Evolutionary conservation across 2,113 vertebrate genomes (phyloP).

Genomic region (Engystomops pustulosus): DNA sequence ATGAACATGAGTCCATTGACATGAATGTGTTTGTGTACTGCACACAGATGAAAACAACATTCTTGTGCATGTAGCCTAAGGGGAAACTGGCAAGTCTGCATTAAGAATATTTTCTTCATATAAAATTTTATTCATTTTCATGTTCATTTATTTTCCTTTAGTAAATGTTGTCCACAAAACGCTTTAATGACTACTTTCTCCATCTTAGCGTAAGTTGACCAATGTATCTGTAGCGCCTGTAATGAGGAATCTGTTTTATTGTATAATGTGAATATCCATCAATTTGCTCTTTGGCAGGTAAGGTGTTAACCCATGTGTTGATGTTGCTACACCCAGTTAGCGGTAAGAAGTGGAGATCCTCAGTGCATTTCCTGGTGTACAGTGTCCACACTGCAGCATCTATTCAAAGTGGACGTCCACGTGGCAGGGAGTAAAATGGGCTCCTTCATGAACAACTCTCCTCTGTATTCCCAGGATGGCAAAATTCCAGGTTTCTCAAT

Average conservation of each 20-base stretch:
- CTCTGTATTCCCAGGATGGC: constrained; percentile 50
- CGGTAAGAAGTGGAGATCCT: constrained; percentile 34
- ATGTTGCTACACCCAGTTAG: constrained; percentile 37
- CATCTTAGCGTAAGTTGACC: not conserved
- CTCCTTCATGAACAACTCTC: constrained; percentile 55
- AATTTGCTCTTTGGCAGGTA: not conserved
- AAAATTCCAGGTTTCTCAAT: constrained; percentile 48
- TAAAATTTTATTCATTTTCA: too few relatives aligned
- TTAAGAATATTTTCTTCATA: too few relatives aligned
- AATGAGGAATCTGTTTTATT: not conserved
- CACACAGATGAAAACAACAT: too few relatives aligned
- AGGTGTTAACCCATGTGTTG: constrained; percentile 30
- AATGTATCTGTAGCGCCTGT: not conserved
- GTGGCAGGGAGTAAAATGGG: constrained; percentile 45
- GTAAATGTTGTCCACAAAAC: too few relatives aligned
- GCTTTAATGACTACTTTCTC: not conserved
- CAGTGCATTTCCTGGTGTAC: constrained; percentile 36
- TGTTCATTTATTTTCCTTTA: too few relatives aligned
- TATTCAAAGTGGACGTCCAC: constrained; percentile 51
- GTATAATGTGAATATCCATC: not conserved
- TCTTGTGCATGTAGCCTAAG: too few relatives aligned
- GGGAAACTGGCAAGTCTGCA: too few relatives aligned
- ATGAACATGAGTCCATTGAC: too few relatives aligned
- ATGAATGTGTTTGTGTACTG: too few relatives aligned
- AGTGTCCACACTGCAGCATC: constrained; percentile 49